phyloP scores from a whole-genome alignment of 2,797 vertebrate species.

The Gallinago stenura region DNA sequence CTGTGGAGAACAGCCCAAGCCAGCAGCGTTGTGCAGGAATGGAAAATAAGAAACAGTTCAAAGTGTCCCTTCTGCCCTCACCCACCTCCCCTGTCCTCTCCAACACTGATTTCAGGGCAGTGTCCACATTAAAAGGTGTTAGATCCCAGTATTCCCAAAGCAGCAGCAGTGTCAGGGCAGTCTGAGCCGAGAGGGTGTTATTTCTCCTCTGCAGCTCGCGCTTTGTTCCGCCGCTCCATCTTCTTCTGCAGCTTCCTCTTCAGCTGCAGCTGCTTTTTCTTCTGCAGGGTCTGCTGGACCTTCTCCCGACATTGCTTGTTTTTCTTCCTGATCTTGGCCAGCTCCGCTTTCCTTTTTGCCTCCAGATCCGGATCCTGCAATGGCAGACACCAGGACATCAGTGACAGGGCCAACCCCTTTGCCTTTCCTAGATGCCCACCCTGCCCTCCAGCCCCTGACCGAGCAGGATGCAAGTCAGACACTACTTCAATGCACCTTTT shows the following conservation, averaged over 20 bases:
- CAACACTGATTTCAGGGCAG: not conserved
- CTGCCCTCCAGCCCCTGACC: not conserved
- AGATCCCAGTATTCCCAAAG: not conserved
- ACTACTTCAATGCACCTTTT: not conserved
- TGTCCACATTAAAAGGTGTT: rapidly evolving
- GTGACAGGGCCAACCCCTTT: not conserved
- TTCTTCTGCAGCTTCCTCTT: slow-evolving; percentile 72
- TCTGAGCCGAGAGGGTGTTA: not conserved
- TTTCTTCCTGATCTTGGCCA: slow-evolving; percentile 87
- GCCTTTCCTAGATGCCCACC: rapidly evolving
- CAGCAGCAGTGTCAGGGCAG: not conserved
- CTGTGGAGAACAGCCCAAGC: not conserved
- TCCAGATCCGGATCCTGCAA: slow-evolving; percentile 92
- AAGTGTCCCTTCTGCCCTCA: not conserved
- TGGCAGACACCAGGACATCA: rapidly evolving
- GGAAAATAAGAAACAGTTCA: rapidly evolving
- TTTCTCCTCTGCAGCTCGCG: not conserved
- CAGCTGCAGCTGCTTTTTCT: slow-evolving; percentile 61
- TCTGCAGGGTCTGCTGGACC: slow-evolving; percentile 80
- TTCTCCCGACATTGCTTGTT: slow-evolving; percentile 85
- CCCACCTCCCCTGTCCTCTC: not conserved
- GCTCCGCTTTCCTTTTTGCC: slow-evolving; percentile 87
- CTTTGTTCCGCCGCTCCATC: not conserved
- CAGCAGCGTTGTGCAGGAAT: not conserved
- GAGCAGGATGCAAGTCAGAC: not conserved